These are phyloP conservation scores for Diorhabda sublineata DNA, from an alignment of 1,140 invertebrate species.

Conservation along the genomic window DNA sequence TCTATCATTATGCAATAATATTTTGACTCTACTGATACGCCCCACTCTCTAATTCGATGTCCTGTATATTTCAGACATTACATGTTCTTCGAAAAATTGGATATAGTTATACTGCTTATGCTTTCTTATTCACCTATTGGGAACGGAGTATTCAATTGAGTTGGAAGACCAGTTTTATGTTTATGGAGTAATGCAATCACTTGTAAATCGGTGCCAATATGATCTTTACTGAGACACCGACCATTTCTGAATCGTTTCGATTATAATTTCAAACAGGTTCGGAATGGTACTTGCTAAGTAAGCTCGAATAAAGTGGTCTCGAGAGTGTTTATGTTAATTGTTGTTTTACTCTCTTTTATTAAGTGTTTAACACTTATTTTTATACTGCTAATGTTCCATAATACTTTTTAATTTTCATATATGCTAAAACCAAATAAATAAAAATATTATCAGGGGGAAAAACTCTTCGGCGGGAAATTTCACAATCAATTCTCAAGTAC, in stretches of 20 bases:
- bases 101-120: neutral
- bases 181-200: constrained; percentile 26
- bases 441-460: too few relatives aligned
- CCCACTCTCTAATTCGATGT: constrained; percentile 27
- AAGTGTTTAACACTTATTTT: too few relatives aligned
- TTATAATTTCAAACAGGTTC: constrained; percentile 25
- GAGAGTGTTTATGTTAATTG: neutral
- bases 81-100: constrained; percentile 14
- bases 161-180: constrained; percentile 2
- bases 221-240: constrained; percentile 31
- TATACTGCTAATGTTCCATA: too few relatives aligned
- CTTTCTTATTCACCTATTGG: neutral
- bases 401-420: too few relatives aligned
- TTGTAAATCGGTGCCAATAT: constrained; percentile 37
- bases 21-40: constrained; percentile 10
- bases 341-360: too few relatives aligned
- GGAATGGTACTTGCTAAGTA: constrained; percentile 18
- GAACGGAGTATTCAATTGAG: neutral
- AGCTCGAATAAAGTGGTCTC: neutral
- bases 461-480: too few relatives aligned
- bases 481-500: too few relatives aligned
- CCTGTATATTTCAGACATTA: constrained; percentile 26
- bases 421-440: too few relatives aligned
- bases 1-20: constrained; percentile 17
- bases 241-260: constrained; percentile 27